phyloP scores from a whole-genome alignment of 2,797 vertebrate genomes.

The Vireo griseus region DNA sequence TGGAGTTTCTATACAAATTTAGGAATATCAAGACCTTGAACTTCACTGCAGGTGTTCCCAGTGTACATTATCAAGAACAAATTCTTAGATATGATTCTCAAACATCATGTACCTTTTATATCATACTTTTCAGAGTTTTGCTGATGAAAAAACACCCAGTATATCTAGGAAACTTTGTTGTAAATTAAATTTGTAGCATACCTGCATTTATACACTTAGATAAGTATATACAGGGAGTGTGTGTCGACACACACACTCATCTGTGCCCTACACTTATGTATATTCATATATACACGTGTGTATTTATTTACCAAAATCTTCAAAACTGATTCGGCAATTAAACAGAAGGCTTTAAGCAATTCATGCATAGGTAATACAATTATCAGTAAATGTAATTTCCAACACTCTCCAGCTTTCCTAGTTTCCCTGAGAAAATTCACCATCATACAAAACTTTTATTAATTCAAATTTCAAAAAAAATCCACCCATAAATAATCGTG shows the following conservation, averaged over 20 bases:
- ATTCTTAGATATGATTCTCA: background rate
- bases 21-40: conserved; percentile 65
- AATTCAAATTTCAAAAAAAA: background rate
- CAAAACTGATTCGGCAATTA: background rate
- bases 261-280: background rate
- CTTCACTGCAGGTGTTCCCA: conserved; percentile 40
- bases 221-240: fast-evolving
- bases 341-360: background rate
- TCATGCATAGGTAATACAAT: background rate
- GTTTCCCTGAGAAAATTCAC: background rate
- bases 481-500: background rate
- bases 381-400: background rate
- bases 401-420: background rate
- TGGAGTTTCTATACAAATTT: conserved; percentile 46
- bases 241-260: background rate
- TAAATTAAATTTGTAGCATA: background rate
- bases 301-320: background rate
- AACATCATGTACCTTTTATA: background rate
- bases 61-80: background rate
- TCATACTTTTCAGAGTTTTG: background rate
- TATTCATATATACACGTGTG: fast-evolving
- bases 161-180: background rate
- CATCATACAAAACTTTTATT: background rate
- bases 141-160: background rate
- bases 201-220: background rate